Base-by-base conservation (phyloP, 92 coral and sea anemone species). In the Montipora capitata region DNA sequence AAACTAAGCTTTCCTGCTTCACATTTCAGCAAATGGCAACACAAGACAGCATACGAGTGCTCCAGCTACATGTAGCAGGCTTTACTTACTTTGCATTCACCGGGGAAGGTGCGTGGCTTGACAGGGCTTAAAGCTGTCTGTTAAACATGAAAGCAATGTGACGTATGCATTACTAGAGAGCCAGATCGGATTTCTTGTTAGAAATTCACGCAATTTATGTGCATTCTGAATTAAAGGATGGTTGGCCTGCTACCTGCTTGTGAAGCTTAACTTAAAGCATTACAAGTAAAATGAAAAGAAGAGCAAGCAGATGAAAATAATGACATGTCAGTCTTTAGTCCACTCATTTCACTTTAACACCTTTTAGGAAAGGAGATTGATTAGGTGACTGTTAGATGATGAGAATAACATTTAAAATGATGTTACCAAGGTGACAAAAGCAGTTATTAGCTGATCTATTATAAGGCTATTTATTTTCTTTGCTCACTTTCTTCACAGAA, bases 101-200 rank as follows among this genome's bases (percentile, higher is more conserved):
- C 87, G 80, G 82, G 78, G 86, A 87, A 51, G 69, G 68, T 44
- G 85, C 82, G 81, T 76, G 94, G 78, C 96, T 95, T 95, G 87
- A 93, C 94, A n/a, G 98, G 98, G 52, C 95, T 95, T 86, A 85
- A 76, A 17, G 96, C 93, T 57, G 98, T 95, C 98, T 95, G 96
- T 88, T 79, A 93, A 93, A 82, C 79, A 82, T 72, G 79, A 82
- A 80, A 82, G 86, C 86, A 82, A 57, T 57, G 58, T 82, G 78
- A 82, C 72, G 87, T 72, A 82, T 82, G 79, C 70, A 27, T 82
- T 82, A 82, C 45, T 82, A 10, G 7, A 5, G 7, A 72, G 67
- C 67, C 10, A 10, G 68, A 71, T 12, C 39, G 7, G 12, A 51
- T 69, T 65, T 7, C 15, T 38, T 12, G 44, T 39, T 43, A n/a